These are phyloP conservation scores for Charadrius vociferus DNA, from an alignment of 2,113 vertebrate genomes.

Conservation along the genomic window DNA sequence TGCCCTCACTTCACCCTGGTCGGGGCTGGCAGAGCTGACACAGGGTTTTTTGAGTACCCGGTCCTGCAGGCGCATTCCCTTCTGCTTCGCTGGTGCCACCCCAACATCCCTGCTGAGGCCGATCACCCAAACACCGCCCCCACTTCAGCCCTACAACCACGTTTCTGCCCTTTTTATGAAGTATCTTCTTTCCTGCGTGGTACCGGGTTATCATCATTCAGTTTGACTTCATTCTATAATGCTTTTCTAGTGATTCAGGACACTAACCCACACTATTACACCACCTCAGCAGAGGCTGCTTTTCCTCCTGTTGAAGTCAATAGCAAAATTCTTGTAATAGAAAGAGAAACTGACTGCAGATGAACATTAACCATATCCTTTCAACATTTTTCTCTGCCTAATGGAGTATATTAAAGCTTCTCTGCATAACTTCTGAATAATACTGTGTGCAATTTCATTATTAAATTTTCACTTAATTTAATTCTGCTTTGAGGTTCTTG, in stretches of 20 bases:
- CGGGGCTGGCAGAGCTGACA: not conserved
- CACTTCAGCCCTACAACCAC: not conserved
- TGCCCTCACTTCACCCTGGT: fast-evolving
- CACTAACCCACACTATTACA: not conserved
- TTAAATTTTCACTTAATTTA: constrained; percentile 69
- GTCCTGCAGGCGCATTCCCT: not conserved
- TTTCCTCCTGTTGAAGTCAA: not conserved
- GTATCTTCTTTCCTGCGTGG: not conserved
- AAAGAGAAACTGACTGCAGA: constrained; percentile 4
- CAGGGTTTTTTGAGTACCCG: not conserved
- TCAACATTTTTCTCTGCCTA: constrained; percentile 56
- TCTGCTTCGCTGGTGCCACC: not conserved
- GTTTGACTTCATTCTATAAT: not conserved
- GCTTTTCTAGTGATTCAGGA: not conserved
- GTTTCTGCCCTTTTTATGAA: not conserved
- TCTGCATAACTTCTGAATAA: constrained; percentile 51
- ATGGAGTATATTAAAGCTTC: constrained; percentile 60
- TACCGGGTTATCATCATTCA: not conserved
- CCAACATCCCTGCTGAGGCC: not conserved
- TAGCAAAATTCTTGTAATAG: not conserved
- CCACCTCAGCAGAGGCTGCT: not conserved
- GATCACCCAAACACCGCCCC: fast-evolving
- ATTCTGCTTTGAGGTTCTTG: constrained; percentile 52
- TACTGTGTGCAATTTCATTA: constrained; percentile 44
- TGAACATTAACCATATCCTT: constrained; percentile 49